Evolutionary conservation across 1,140 invertebrate genomes (phyloP).

Genomic region (Drosophila burlai): DNA sequence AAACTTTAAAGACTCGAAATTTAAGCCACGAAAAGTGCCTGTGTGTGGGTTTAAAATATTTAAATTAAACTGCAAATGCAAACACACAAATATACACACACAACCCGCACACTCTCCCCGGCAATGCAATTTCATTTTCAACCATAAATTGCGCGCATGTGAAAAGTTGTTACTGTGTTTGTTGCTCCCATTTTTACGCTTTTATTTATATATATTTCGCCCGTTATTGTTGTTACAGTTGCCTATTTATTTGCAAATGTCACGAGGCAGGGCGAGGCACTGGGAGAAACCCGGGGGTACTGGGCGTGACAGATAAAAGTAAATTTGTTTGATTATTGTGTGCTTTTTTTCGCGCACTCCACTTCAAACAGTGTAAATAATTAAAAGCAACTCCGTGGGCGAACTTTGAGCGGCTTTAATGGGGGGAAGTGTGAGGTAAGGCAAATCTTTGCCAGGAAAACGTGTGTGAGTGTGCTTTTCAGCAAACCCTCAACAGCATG

Average conservation of each 20-base stretch:
- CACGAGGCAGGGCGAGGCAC: slow-evolving; percentile 50
- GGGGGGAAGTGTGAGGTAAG: neutral
- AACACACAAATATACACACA: slow-evolving; percentile 24
- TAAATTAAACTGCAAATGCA: slow-evolving; percentile 71
- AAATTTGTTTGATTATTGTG: slow-evolving; percentile 59
- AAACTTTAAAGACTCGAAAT: slow-evolving; percentile 36
- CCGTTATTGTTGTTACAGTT: slow-evolving; percentile 38
- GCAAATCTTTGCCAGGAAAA: slow-evolving; percentile 43
- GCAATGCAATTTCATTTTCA: slow-evolving; percentile 77
- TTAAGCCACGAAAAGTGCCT: slow-evolving; percentile 25
- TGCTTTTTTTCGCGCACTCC: slow-evolving; percentile 37
- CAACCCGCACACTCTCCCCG: slow-evolving; percentile 1
- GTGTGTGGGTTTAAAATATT: slow-evolving; percentile 58
- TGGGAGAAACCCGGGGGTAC: neutral
- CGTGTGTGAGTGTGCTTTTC: slow-evolving; percentile 12
- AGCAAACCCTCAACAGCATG: slow-evolving; percentile 57
- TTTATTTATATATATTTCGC: slow-evolving; percentile 35
- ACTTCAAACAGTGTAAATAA: slow-evolving; percentile 57
- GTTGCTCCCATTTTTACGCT: slow-evolving; percentile 48
- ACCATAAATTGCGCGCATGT: slow-evolving; percentile 71
- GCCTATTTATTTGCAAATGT: slow-evolving; percentile 79
- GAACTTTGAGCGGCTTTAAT: slow-evolving; percentile 29
- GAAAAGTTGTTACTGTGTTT: slow-evolving; percentile 43
- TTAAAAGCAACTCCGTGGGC: slow-evolving; percentile 37
- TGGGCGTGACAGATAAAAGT: slow-evolving; percentile 63